phyloP scores from a whole-genome alignment of 2,888 invertebrate genomes.

The Apotomis capreana region DNA sequence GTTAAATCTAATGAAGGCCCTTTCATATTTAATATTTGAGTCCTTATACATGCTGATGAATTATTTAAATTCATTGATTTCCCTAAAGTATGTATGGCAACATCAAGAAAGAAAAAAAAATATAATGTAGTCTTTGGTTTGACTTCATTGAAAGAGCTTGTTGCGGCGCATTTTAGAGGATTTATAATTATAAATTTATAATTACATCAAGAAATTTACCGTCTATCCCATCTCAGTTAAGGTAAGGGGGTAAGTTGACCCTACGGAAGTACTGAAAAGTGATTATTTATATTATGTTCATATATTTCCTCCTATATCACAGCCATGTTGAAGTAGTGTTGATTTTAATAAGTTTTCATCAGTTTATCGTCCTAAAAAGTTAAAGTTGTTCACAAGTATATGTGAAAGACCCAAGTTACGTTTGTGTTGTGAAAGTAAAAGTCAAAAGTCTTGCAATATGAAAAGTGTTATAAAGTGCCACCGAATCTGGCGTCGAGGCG shows the following conservation, averaged over 20 bases:
- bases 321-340: slow-evolving; percentile 84
- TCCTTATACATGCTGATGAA: not conserved
- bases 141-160: slow-evolving; percentile 59
- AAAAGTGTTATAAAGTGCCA: slow-evolving; percentile 83
- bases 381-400: slow-evolving; percentile 80
- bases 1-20: too few relatives aligned
- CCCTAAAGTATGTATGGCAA: slow-evolving; percentile 10
- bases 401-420: slow-evolving; percentile 81
- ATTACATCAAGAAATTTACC: slow-evolving; percentile 77
- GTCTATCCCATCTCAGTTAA: slow-evolving; percentile 79
- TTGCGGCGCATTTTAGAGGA: slow-evolving; percentile 75
- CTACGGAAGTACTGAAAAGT: slow-evolving; percentile 79
- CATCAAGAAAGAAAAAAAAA: slow-evolving; percentile 17
- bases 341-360: slow-evolving; percentile 80
- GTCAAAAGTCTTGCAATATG: slow-evolving; percentile 79
- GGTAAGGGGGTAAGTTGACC: slow-evolving; percentile 83
- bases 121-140: slow-evolving; percentile 34
- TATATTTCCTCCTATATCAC: slow-evolving; percentile 81
- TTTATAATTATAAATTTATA: slow-evolving; percentile 64
- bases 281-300: slow-evolving; percentile 81
- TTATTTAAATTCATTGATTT: not conserved
- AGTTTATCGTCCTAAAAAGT: slow-evolving; percentile 76
- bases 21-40: too few relatives aligned
- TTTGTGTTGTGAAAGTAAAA: slow-evolving; percentile 81
- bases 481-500: slow-evolving; percentile 81